Base-by-base conservation (phyloP, 2,113 vertebrate genomes). In the Semicossyphus pulcher region DNA sequence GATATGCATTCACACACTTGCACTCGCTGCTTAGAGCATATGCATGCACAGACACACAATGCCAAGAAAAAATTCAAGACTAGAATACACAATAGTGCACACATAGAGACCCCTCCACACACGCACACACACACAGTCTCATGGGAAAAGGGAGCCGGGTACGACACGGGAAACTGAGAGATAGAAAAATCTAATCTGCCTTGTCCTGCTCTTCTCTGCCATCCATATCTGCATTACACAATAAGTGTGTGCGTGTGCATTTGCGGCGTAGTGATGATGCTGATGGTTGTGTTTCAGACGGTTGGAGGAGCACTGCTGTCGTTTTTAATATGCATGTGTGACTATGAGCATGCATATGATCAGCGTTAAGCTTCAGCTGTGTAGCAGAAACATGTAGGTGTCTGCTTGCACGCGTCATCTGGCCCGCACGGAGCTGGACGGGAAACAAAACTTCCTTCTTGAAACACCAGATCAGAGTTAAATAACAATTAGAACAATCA, bases 171-270 rank as follows among this genome's bases (percentile, higher is more conserved):
- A 66, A 64, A 80, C 45, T 61, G 56, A 84, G 78, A 91, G 75
- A 63, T 76, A 87, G 82, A 80, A 88, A 92, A 94, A 93, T 91
- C 83, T 89, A 91, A 93, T 91, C 88, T 90, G 65, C 66, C 69
- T 78, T 74, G 65, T 90, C 81, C 76, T 64, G 76, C 51, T 86
- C 68, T 32, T 64, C 69, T 78, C 74, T 76, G 71, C 79, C 66
- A 71, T 81, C 68, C 72, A 58, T 18, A 20, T 44, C 67, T 56
- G 70, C 64, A 34, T 44, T 64, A 49, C 56, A 61, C 31, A 48
- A 66, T 39, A 5, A 32, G 29, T 49, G n/a, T 37, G 23, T 5
- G n/a, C n/a, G 15, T 26, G 56, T 58, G 61, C n/a, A 18, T 68
- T 49, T 56, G 62, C 34, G 72, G 18, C 51, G 65, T 2, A 15